phyloP scores from a whole-genome alignment of 37 sponge, comb jelly and placozoan species.

The Petrosia ficiformis region DNA sequence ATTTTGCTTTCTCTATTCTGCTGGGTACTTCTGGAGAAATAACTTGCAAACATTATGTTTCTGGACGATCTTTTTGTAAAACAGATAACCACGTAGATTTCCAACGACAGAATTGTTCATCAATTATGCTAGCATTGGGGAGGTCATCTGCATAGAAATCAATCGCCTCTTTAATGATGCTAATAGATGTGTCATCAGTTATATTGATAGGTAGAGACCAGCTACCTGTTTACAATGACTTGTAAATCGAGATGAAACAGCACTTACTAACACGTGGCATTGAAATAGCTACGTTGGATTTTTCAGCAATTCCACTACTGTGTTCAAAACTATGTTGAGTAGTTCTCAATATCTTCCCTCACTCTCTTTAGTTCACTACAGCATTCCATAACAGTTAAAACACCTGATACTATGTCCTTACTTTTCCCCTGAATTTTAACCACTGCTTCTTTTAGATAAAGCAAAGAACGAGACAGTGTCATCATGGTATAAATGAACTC shows the following conservation, averaged over 20 bases:
- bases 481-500: conserved; percentile 31
- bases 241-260: conserved; percentile 32
- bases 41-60: conserved; percentile 2
- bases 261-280: conserved; percentile 48
- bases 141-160: conserved; percentile 30
- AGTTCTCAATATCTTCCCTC: conserved; percentile 17
- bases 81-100: conserved; percentile 22
- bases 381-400: not conserved
- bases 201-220: conserved; percentile 37
- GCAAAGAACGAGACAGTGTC: not conserved
- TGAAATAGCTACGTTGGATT: conserved; percentile 10
- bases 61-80: too few relatives aligned
- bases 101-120: conserved; percentile 29
- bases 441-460: conserved; percentile 35
- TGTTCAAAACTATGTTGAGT: conserved; percentile 33
- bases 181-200: conserved; percentile 9
- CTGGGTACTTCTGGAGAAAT: too few relatives aligned
- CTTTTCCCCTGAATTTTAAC: conserved; percentile 41
- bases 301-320: conserved; percentile 16
- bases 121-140: conserved; percentile 26
- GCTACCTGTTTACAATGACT: conserved; percentile 28
- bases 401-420: conserved; percentile 46
- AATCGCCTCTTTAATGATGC: conserved; percentile 28
- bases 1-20: too few relatives aligned
- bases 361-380: conserved; percentile 13